Evolutionary conservation across 2,888 invertebrate genomes (phyloP), one percentile per base, ranked within the genome.

Genomic region (Campaea margaritaria): DNA sequence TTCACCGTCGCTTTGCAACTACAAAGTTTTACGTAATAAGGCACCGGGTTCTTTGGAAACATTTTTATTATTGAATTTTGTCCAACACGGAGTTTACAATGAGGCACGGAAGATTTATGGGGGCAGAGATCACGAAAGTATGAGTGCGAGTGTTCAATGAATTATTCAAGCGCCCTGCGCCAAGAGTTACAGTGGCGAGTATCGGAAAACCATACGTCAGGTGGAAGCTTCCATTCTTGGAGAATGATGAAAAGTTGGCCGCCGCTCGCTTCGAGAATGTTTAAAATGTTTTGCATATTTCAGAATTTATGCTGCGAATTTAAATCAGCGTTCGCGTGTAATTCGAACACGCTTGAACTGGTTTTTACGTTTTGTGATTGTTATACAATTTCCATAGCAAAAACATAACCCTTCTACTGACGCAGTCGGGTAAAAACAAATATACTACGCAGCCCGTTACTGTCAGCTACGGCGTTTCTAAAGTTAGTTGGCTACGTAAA

Each of bases 151-250:
- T 41, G 48, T 56, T 39, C 21, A 12, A 47, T 67, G 62, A 54
- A 64, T 67, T 58, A 67, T 67, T 67, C 62, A 67, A 62, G 36
- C 54, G 56, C 41, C 58, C 49, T 16, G 57, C 36, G 54, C 47
- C 58, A 56, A 56, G 53, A 63, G 57, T 58, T 53, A 55, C 48
- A 47, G 59, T 45, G 59, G 56, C 60, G 34, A 62, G 62, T 65
- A 65, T 65, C 60, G 65, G 65, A 58, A 62, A 65, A 49, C 66
- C 66, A 63, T 66, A 63, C 58, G 66, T 66, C 66, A 63, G 63
- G 61, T 63, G 39, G 57, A 58, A 53, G 53, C 41, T 51, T 52
- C 45, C n/a, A 14, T 63, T 53, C 58, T 61, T 59, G 55, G 38
- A 48, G 48, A 28, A 50, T 54, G 50, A 59, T 60, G 60, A 60